Evolutionary conservation across 2,797 vertebrate genomes (phyloP).

Genomic region (Pterois miles): DNA sequence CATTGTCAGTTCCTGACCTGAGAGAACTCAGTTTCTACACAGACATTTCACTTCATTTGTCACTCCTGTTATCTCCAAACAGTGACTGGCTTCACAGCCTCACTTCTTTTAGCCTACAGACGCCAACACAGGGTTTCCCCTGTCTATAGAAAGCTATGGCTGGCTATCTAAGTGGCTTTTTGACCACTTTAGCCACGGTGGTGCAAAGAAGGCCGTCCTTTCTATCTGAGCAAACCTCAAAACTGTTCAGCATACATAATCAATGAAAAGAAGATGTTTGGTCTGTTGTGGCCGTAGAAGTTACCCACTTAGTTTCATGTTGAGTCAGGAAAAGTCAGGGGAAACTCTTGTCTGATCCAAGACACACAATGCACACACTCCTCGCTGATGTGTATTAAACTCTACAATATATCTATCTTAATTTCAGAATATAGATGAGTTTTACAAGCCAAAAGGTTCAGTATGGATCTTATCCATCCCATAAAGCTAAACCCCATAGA

Average conservation of each 20-base stretch:
- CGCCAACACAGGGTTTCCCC: slow-evolving; percentile 14
- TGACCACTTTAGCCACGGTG: neutral
- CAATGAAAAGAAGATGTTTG: neutral
- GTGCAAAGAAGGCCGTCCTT: neutral
- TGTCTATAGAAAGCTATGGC: neutral
- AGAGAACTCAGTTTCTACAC: neutral
- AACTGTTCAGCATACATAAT: neutral
- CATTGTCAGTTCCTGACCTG: neutral
- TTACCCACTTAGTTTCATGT: neutral
- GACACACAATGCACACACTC: neutral
- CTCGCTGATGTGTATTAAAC: neutral
- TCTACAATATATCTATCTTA: neutral
- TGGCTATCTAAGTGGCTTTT: neutral
- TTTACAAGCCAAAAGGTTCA: neutral
- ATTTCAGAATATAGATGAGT: neutral
- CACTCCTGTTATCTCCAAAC: slow-evolving; percentile 5
- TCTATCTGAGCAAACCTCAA: neutral
- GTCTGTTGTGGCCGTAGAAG: neutral
- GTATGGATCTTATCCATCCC: neutral
- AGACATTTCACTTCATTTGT: slow-evolving; percentile 12
- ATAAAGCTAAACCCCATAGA: too few relatives aligned
- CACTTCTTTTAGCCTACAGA: slow-evolving; percentile 22
- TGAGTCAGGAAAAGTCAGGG: neutral
- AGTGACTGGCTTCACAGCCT: neutral
- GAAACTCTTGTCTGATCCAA: slow-evolving; percentile 1